Evolutionary conservation across 2,797 vertebrate genomes (phyloP), one percentile per base, ranked within the genome.

Genomic region (Myripristis murdjan): DNA sequence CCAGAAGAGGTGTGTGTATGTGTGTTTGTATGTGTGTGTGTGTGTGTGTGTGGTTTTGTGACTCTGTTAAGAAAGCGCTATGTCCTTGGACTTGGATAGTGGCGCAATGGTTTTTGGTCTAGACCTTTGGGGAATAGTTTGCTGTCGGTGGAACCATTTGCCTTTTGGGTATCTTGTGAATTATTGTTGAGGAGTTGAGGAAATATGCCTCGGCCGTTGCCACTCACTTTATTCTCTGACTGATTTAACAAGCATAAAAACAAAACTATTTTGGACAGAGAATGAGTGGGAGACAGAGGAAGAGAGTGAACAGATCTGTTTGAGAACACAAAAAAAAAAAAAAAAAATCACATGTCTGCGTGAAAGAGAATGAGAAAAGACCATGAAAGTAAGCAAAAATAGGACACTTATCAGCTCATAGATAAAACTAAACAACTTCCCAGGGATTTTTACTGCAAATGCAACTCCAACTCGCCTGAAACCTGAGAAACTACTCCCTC

Each of bases 1-100:
- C 33, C 43, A 26, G 37, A 74, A 53, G 51, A 74, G 56, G 51
- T 71, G 22, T 79, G 62, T 73, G 81, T 43, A 54, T 79, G 31
- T 65, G 55, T 55, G 53, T 52, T 6, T 60, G 41, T 64, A 44
- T 37, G 23, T 33, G 58, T 48, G 59, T 79, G 64, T 37, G 35
- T 77, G 65, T 22, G 8, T 33, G 47, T 16, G 20, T 35, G 31
- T 5, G 31, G 12, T 26, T 16, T 11, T 6, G 15, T 31, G n/a
- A 75, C 52, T 31, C 72, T 5, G 61, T 64, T 66, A 66, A 70
- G 33, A 61, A 60, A 69, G 61, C 8, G 0, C 35, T 35, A 31
- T 11, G 3, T 66, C 57, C 56, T 70, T 20, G 15, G 47, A 67
- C 22, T 14, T 51, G 2, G 22, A 23, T 35, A 20, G 28, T 18